Evolutionary conservation across 2,113 vertebrate genomes (phyloP).

Genomic region (Cinclus mexicanus): DNA sequence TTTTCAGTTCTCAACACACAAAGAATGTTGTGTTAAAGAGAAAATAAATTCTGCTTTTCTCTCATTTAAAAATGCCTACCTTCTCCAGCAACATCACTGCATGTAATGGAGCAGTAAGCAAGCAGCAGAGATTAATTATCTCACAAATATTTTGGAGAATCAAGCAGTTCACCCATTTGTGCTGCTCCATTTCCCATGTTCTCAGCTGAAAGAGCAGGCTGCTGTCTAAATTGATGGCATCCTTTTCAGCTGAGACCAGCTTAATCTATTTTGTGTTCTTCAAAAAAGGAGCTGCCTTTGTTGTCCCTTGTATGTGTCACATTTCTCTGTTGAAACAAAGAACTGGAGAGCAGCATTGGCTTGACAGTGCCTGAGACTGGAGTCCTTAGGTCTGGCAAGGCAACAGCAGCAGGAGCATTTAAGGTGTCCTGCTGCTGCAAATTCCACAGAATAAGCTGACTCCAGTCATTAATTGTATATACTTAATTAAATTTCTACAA

Average conservation of each 20-base stretch:
- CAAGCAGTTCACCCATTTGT: slow-evolving; percentile 60
- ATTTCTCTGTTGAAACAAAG: slow-evolving; percentile 46
- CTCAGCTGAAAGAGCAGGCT: slow-evolving; percentile 61
- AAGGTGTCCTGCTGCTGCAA: background rate
- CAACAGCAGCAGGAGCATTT: background rate
- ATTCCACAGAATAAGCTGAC: background rate
- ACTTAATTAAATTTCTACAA: background rate
- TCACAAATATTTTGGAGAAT: slow-evolving; percentile 60
- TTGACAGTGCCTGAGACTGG: background rate
- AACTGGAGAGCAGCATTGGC: slow-evolving; percentile 30
- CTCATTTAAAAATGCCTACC: slow-evolving; percentile 43
- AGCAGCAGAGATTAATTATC: slow-evolving; percentile 68
- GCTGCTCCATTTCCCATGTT: slow-evolving; percentile 60
- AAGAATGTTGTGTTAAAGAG: slow-evolving; percentile 55
- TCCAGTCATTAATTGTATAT: background rate
- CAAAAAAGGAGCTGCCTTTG: slow-evolving; percentile 41
- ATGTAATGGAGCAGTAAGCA: slow-evolving; percentile 45
- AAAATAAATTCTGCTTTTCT: slow-evolving; percentile 47
- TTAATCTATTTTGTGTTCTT: slow-evolving; percentile 58
- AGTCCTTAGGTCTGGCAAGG: slow-evolving; percentile 44
- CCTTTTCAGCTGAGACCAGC: slow-evolving; percentile 61
- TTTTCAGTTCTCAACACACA: slow-evolving; percentile 37
- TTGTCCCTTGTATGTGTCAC: slow-evolving; percentile 4
- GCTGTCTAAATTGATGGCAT: slow-evolving; percentile 63
- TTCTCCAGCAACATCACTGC: slow-evolving; percentile 25